Conservation (phyloP, 2,113 vertebrate species). For the Syrrhaptes paradoxus region DNA sequence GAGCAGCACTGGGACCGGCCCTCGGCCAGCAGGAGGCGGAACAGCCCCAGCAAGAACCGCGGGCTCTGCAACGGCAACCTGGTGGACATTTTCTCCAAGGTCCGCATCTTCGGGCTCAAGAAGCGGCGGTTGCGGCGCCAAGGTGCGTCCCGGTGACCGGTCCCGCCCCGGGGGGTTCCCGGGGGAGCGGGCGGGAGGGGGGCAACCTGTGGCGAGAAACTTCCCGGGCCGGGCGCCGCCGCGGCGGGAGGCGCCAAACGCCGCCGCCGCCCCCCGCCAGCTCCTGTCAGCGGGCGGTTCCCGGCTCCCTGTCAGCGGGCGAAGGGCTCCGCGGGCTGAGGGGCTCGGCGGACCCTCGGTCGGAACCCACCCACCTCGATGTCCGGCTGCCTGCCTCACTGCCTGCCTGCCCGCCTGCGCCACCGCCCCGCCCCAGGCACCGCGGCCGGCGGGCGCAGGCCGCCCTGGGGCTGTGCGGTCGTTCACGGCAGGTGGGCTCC, state of each 20-base stretch:
- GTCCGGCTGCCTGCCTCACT: too few species aligned
- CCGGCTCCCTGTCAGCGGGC: background rate
- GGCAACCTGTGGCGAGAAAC: conserved; percentile 23
- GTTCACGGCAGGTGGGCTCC: background rate
- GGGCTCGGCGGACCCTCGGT: background rate
- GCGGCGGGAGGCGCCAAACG: background rate
- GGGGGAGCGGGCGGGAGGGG: background rate
- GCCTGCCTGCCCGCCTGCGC: background rate
- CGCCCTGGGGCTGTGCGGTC: background rate
- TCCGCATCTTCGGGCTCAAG: conserved; percentile 99
- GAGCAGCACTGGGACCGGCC: conserved; percentile 97
- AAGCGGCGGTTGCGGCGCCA: conserved; percentile 96
- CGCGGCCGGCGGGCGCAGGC: too few species aligned
- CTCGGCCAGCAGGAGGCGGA: conserved; percentile 91
- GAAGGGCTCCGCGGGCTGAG: background rate
- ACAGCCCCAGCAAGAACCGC: conserved; percentile 95
- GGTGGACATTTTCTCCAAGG: conserved; percentile 99
- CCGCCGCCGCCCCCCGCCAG: background rate
- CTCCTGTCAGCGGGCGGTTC: background rate
- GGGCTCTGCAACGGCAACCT: conserved; percentile 96
- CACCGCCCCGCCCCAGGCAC: background rate
- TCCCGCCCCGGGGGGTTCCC: background rate
- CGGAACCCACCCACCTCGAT: background rate
- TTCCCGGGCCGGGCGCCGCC: background rate
- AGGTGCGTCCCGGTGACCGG: conserved; percentile 79